Percentiles rank a stretch among this genome's conserved stretches.
These are phyloP conservation scores for Corydoras sp. DNA, from an alignment of 2,113 vertebrate genomes.

Conservation along the genomic window DNA sequence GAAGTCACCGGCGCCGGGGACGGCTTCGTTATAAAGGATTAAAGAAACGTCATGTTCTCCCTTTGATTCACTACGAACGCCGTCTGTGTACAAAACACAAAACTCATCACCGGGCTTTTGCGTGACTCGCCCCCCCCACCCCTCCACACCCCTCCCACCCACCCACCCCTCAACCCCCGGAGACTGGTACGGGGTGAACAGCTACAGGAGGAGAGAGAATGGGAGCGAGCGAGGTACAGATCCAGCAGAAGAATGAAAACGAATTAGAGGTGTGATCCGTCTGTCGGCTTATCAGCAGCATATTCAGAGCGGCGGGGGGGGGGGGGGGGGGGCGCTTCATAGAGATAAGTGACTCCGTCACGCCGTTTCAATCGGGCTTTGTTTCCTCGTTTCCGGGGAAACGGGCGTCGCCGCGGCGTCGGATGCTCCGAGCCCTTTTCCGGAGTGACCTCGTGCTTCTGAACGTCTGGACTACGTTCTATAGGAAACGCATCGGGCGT, in stretches of 20 bases:
- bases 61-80: too few relatives aligned
- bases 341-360: conserved; percentile 51
- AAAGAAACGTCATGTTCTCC: too few relatives aligned
- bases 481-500: not conserved
- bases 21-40: too few relatives aligned
- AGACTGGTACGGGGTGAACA: not conserved
- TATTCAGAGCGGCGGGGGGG: conserved; percentile 24
- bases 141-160: too few relatives aligned
- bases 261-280: not conserved
- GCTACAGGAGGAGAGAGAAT: not conserved
- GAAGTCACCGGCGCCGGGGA: too few relatives aligned
- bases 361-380: conserved; percentile 46
- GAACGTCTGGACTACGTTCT: not conserved
- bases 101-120: too few relatives aligned
- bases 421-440: not conserved
- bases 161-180: too few relatives aligned
- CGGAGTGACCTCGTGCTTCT: not conserved
- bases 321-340: conserved; percentile 36
- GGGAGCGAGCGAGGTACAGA: not conserved
- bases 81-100: too few relatives aligned
- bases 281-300: not conserved
- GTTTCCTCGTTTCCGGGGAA: conserved; percentile 35
- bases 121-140: too few relatives aligned
- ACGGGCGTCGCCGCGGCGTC: conserved; percentile 32
- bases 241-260: not conserved